Evolutionary conservation across 1,140 invertebrate species (phyloP).

Genomic region (Hirudo medicinalis): DNA sequence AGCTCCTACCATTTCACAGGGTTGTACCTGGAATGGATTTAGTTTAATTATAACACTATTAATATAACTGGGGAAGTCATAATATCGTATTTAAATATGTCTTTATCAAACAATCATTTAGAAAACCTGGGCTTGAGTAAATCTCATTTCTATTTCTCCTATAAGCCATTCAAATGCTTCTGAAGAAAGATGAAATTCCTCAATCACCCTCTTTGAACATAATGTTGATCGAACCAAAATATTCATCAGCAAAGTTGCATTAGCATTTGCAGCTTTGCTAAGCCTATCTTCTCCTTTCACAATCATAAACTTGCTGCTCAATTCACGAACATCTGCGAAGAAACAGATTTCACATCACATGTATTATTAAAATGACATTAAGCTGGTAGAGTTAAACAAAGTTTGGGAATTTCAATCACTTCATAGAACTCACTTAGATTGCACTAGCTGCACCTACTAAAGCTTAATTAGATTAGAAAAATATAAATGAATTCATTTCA

Average conservation of each 20-base stretch:
- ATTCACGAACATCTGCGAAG: slow-evolving; percentile 50
- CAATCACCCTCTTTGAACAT: slow-evolving; percentile 71
- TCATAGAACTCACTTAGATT: too few species aligned
- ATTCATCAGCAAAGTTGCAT: slow-evolving; percentile 93
- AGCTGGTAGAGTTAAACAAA: too few species aligned
- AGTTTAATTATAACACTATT: slow-evolving; percentile 17
- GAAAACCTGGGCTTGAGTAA: slow-evolving; percentile 82
- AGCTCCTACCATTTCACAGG: slow-evolving; percentile 98
- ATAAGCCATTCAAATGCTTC: slow-evolving; percentile 99
- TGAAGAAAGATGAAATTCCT: slow-evolving; percentile 78
- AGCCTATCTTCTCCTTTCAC: slow-evolving; percentile 87
- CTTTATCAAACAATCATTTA: slow-evolving; percentile 8
- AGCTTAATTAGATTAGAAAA: too few species aligned
- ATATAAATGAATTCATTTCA: too few species aligned
- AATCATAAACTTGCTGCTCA: slow-evolving; percentile 37
- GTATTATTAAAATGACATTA: too few species aligned
- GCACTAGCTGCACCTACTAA: too few species aligned
- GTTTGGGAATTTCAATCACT: too few species aligned
- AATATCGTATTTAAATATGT: neutral
- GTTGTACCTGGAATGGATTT: slow-evolving; percentile 47
- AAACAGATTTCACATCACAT: too few species aligned
- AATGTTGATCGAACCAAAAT: slow-evolving; percentile 85
- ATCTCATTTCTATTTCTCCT: slow-evolving; percentile 95
- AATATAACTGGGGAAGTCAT: neutral
- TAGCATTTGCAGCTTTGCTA: slow-evolving; percentile 90